Conservation (phyloP, 1,140 invertebrate genomes). For the Dufourea novaeangliae region DNA sequence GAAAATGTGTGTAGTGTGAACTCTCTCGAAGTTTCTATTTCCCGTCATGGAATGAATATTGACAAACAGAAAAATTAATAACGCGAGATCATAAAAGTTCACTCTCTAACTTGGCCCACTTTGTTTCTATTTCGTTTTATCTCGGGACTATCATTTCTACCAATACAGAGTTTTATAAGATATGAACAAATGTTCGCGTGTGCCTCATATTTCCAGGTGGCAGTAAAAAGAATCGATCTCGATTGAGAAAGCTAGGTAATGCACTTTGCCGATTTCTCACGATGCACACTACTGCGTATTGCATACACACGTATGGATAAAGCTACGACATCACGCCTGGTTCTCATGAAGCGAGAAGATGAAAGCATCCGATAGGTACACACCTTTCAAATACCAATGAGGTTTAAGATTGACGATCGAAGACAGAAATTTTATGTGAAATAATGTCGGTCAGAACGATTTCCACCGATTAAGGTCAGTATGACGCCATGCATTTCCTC, state of each 20-base stretch:
- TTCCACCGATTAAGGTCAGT: neutral
- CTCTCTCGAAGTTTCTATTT: too few species aligned
- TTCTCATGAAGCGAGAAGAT: slow-evolving; percentile 26
- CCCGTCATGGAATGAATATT: too few species aligned
- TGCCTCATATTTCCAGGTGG: neutral
- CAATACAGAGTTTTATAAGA: neutral
- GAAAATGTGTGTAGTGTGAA: too few species aligned
- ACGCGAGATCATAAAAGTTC: neutral
- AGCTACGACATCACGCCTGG: neutral
- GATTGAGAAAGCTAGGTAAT: slow-evolving; percentile 32
- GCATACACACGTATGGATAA: neutral
- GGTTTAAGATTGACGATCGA: neutral
- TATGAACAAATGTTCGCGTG: neutral
- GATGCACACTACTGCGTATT: slow-evolving; percentile 6
- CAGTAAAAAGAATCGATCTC: neutral
- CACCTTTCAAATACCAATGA: slow-evolving; percentile 13
- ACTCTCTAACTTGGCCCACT: slow-evolving; percentile 10
- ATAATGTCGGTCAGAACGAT: neutral
- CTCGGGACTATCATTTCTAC: neutral
- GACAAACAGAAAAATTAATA: neutral
- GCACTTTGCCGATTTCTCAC: slow-evolving; percentile 11
- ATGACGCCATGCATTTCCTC: neutral
- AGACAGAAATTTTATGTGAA: neutral
- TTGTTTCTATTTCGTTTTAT: neutral
- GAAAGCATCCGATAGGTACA: neutral